Evolutionary conservation across 2,113 vertebrate genomes (phyloP), one percentile per base, ranked within the genome.

Genomic region (Sinocyclocheilus grahami): DNA sequence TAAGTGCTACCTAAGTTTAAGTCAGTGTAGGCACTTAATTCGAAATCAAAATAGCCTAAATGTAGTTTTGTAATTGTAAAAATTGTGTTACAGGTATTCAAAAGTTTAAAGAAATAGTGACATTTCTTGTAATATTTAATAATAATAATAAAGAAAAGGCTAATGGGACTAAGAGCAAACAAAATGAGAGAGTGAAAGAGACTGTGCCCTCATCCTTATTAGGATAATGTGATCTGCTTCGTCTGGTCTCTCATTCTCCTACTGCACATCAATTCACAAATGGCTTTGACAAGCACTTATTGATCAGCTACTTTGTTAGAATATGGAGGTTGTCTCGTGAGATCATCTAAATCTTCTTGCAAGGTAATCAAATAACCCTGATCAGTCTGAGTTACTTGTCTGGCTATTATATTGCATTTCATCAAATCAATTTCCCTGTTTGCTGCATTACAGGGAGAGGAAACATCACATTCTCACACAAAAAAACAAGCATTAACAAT

Each of bases 281-380:
- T 67, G 76, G 62, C 78, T 83, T 74, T 48, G 51, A 76, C 87
- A 84, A 81, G 87, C 83, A 81, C 6, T 14, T 82, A 87, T 87
- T 46, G 86, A 90, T 88, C 77, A 86, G 80, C 27, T 87, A 55
- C 84, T 87, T 84, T 85, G 87, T 87, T 87, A 78, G 79, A 84
- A 84, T 89, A 88, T 84, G 80, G 75, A 83, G 51, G 69, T 72
- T 86, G 75, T 82, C 80, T 30, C 33, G 42, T 20, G 58, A 86
- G 48, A 76, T 87, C 84, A 84, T 87, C 84, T 71, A 88, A 79
- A 83, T 77, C 69, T 46, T 78, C 67, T 18, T 65, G 80, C 63
- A 69, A 33, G 27, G 67, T 87, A 89, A 87, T 84, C 67, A 77
- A 76, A 90, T 85, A 88, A 85, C 82, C 42, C 77, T 74, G 69